phyloP scores from a whole-genome alignment of 2,888 invertebrate species.

The Athalia circularis region DNA sequence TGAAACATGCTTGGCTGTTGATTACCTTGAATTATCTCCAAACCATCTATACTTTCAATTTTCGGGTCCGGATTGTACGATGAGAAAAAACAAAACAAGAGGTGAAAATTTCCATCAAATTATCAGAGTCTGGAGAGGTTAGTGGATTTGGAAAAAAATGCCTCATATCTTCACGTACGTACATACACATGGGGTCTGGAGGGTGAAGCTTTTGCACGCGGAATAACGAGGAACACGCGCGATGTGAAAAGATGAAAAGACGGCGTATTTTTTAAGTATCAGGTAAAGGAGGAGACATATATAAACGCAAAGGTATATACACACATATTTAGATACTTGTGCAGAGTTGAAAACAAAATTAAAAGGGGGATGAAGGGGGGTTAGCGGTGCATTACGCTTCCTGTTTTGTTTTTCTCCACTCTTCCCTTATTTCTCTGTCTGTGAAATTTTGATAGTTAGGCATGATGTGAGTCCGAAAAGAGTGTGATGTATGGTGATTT shows the following conservation, averaged over 20 bases:
- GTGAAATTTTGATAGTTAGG: not conserved
- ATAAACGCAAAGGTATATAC: no score
- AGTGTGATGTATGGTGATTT: not conserved
- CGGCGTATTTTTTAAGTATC: not conserved
- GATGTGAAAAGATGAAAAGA: not conserved
- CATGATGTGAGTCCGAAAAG: no score
- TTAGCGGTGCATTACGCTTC: no score
- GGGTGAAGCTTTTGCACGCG: not conserved
- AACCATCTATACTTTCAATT: no score
- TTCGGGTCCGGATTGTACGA: no score
- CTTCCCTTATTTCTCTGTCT: no score
- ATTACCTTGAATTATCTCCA: no score
- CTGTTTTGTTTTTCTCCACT: no score
- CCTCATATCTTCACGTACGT: not conserved
- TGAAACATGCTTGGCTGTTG: no score
- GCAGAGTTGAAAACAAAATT: no score
- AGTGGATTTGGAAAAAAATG: not conserved
- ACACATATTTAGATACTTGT: no score
- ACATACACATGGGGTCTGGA: not conserved
- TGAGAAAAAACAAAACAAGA: not conserved
- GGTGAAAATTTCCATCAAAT: not conserved
- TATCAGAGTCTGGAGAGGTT: not conserved
- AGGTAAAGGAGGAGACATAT: not conserved
- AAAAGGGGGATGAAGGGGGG: no score
- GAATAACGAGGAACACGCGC: slow-evolving; percentile 22